Evolutionary conservation across 2,113 vertebrate genomes (phyloP).

Genomic region (Anguilla rostrata): DNA sequence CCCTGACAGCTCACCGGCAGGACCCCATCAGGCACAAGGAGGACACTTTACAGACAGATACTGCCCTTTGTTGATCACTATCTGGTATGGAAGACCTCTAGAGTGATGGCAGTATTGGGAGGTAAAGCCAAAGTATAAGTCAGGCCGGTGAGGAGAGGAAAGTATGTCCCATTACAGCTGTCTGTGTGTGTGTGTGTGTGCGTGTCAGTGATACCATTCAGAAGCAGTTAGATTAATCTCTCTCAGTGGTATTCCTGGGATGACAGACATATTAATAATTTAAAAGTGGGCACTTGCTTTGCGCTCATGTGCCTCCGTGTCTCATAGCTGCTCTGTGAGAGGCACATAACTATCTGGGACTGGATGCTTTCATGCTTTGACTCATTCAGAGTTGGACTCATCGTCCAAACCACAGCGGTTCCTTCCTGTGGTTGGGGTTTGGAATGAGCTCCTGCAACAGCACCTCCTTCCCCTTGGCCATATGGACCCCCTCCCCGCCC

Average conservation of each 20-base stretch:
- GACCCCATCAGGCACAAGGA: constrained; percentile 10
- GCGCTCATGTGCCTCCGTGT: constrained; percentile 60
- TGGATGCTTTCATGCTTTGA: constrained; percentile 54
- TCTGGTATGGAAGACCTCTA: not conserved
- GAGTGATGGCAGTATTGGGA: not conserved
- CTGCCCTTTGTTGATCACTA: not conserved
- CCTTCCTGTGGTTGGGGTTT: constrained; percentile 2
- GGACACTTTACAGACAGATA: not conserved
- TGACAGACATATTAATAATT: constrained; percentile 55
- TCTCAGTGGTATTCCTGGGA: constrained; percentile 35
- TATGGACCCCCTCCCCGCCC: not conserved
- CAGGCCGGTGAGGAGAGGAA: not conserved
- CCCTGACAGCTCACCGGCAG: constrained; percentile 29
- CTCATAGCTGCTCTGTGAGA: constrained; percentile 64
- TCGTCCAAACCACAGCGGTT: not conserved
- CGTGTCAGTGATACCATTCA: not conserved
- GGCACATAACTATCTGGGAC: constrained; percentile 67
- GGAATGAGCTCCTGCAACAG: not conserved
- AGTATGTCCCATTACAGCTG: not conserved
- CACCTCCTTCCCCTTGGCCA: not conserved
- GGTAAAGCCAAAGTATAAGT: not conserved
- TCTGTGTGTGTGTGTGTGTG: not conserved
- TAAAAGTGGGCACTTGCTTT: constrained; percentile 64
- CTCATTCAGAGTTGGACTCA: constrained; percentile 14
- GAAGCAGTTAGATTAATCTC: not conserved